Evolutionary conservation across 1,140 invertebrate genomes (phyloP).

Genomic region (Pinna nobilis): DNA sequence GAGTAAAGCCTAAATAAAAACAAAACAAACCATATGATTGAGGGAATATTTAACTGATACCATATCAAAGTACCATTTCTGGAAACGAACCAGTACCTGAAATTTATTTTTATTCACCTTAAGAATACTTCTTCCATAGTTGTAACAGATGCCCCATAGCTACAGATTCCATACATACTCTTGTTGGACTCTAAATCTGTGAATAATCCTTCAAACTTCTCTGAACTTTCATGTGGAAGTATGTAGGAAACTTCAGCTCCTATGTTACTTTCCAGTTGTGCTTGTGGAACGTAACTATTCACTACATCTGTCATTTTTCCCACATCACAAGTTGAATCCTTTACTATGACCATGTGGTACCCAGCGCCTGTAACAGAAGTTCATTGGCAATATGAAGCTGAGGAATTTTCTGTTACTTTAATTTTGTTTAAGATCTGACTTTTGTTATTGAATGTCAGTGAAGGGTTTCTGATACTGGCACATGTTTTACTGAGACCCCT

Average conservation of each 20-base stretch:
- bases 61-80: too few relatives aligned
- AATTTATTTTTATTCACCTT: conserved; percentile 83
- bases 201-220: conserved; percentile 77
- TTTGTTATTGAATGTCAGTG: too few relatives aligned
- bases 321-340: conserved; percentile 76
- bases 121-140: conserved; percentile 92
- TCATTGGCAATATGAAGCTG: too few relatives aligned
- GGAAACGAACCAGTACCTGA: too few relatives aligned
- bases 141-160: conserved; percentile 86
- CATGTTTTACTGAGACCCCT: too few relatives aligned
- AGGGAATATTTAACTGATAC: too few relatives aligned
- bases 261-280: conserved; percentile 68
- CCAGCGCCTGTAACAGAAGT: conserved; percentile 64
- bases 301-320: conserved; percentile 62
- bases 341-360: conserved; percentile 72
- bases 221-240: conserved; percentile 69
- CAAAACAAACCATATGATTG: too few relatives aligned
- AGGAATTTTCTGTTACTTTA: too few relatives aligned
- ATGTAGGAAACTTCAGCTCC: conserved; percentile 70
- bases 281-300: conserved; percentile 57
- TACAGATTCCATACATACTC: conserved; percentile 80
- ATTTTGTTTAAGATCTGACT: too few relatives aligned
- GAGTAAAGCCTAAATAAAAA: too few relatives aligned
- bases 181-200: conserved; percentile 80
- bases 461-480: too few relatives aligned